These are phyloP conservation scores for Gordius sp. DNA, from an alignment of 2,888 invertebrate species.

Conservation along the genomic window DNA sequence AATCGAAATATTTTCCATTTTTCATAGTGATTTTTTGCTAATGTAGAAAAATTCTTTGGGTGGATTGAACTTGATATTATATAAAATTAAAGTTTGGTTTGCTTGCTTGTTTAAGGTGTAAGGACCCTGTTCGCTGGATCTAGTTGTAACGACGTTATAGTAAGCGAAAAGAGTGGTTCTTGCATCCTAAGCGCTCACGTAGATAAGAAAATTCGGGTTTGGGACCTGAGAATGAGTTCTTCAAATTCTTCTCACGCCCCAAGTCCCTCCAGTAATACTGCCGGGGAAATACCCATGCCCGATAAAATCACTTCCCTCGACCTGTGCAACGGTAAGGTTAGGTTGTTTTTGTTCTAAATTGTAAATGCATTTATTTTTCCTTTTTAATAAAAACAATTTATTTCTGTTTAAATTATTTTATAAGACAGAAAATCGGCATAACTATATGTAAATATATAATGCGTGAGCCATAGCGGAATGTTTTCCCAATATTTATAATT, in stretches of 20 bases:
- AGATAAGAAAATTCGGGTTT: conserved; percentile 76
- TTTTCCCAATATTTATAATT: too few species aligned
- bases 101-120: conserved; percentile 25
- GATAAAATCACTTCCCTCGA: conserved; percentile 83
- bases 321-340: conserved; percentile 48
- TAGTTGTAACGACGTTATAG: conserved; percentile 80
- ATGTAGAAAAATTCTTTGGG: too few species aligned
- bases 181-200: conserved; percentile 78
- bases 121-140: conserved; percentile 44
- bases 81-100: too few species aligned
- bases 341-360: conserved; percentile 14
- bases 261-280: conserved; percentile 42
- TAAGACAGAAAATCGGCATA: too few species aligned
- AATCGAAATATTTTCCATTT: too few species aligned
- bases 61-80: too few species aligned
- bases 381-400: too few species aligned
- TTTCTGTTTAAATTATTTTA: too few species aligned
- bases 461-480: too few species aligned
- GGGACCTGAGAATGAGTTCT: conserved; percentile 52
- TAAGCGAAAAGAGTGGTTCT: conserved; percentile 52
- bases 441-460: too few species aligned
- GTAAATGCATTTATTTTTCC: too few species aligned
- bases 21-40: too few species aligned
- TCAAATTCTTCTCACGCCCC: neutral
- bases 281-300: conserved; percentile 60